A percentile compares a stretch with the other conserved stretches of the same genome.
phyloP scores from a whole-genome alignment of 2,113 vertebrate species.

The Chaenogobius annularis region DNA sequence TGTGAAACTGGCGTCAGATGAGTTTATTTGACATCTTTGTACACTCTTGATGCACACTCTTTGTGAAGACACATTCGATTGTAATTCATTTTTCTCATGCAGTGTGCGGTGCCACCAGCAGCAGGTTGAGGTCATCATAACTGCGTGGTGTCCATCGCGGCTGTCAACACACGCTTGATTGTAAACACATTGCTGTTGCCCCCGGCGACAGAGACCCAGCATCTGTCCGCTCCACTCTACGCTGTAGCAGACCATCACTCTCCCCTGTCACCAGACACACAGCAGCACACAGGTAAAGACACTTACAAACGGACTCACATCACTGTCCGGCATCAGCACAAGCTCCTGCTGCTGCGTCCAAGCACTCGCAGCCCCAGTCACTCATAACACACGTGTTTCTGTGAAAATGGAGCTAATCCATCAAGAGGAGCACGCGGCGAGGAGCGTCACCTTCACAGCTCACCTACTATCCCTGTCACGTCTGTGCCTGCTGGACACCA shows the following conservation, averaged over 20 bases:
- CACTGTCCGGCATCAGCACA: slow-evolving; percentile 49
- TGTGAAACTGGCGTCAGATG: too few species aligned
- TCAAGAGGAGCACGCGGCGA: slow-evolving; percentile 64
- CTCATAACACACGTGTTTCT: slow-evolving; percentile 74
- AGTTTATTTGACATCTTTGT: background rate
- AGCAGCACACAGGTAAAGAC: slow-evolving; percentile 41
- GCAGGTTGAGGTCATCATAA: slow-evolving; percentile 64
- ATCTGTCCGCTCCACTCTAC: slow-evolving; percentile 50
- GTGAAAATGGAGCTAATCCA: slow-evolving; percentile 81
- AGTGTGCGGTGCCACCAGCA: slow-evolving; percentile 49
- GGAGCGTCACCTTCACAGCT: slow-evolving; percentile 74
- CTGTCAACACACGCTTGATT: slow-evolving; percentile 74
- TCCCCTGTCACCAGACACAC: slow-evolving; percentile 53
- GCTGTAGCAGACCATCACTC: slow-evolving; percentile 64
- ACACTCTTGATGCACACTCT: background rate
- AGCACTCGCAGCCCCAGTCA: slow-evolving; percentile 48
- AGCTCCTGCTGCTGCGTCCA: slow-evolving; percentile 51
- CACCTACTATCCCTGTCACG: slow-evolving; percentile 66
- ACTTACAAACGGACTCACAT: slow-evolving; percentile 48
- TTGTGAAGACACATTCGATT: background rate
- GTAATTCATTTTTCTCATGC: slow-evolving; percentile 8
- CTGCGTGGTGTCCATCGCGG: slow-evolving; percentile 63
- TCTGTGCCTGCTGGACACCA: slow-evolving; percentile 65
- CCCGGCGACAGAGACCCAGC: slow-evolving; percentile 51
- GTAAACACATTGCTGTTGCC: slow-evolving; percentile 62